Evolutionary conservation across 30 jellyfish, hydroid and myxozoan species (phyloP).

Genomic region (Clytia hemisphaerica): DNA sequence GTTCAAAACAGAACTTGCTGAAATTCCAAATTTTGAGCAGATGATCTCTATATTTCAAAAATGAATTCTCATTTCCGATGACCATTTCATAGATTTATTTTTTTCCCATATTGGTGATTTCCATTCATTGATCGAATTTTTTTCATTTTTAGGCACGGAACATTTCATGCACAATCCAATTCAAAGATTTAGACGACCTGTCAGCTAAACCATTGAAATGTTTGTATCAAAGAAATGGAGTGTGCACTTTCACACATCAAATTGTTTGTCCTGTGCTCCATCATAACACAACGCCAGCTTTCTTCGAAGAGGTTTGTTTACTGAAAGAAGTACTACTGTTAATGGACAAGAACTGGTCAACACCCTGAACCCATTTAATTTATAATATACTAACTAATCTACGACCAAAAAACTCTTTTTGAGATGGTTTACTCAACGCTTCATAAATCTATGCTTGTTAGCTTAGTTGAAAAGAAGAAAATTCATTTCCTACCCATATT

Average conservation of each 20-base stretch:
- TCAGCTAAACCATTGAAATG: slow-evolving; percentile 70
- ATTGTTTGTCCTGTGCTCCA: slow-evolving; percentile 67
- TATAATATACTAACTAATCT: too few species aligned
- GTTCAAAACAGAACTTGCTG: neutral
- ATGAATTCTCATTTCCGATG: neutral
- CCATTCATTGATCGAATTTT: neutral
- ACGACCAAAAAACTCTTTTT: too few species aligned
- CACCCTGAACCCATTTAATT: too few species aligned
- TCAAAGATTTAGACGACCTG: slow-evolving; percentile 76
- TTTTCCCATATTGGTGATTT: too few species aligned
- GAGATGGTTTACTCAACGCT: too few species aligned
- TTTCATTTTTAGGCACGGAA: slow-evolving; percentile 62
- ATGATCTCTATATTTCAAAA: neutral
- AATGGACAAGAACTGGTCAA: too few species aligned
- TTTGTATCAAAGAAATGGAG: slow-evolving; percentile 75
- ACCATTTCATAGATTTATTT: neutral
- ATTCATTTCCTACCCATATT: too few species aligned
- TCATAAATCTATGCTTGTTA: too few species aligned
- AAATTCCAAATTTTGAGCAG: neutral
- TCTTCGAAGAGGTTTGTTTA: slow-evolving; percentile 83
- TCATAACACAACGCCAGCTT: slow-evolving; percentile 80
- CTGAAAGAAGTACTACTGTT: too few species aligned
- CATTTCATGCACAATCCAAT: slow-evolving; percentile 73
- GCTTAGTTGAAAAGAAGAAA: too few species aligned
- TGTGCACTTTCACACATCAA: slow-evolving; percentile 64